Percentiles rank a stretch among this genome's conserved stretches.
phyloP scores from a whole-genome alignment of 2,113 vertebrate genomes.

The Acrocephalus arundinaceus region DNA sequence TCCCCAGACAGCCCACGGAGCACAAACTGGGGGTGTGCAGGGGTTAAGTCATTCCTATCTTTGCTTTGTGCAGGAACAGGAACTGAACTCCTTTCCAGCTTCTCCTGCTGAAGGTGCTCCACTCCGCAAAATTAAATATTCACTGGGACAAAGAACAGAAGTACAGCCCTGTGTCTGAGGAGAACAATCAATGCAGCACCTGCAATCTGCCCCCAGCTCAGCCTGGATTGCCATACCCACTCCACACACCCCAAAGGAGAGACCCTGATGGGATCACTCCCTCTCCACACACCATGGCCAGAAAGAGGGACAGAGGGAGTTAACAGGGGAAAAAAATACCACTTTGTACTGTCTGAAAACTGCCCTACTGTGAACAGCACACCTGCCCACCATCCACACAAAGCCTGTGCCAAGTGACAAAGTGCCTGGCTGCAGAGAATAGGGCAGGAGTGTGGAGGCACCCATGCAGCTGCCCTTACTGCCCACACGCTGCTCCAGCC shows the following conservation, averaged over 20 bases:
- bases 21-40: accelerated
- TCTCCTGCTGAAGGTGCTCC: not conserved
- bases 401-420: not conserved
- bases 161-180: not conserved
- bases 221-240: accelerated
- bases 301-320: not conserved
- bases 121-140: not conserved
- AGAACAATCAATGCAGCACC: not conserved
- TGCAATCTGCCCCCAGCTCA: not conserved
- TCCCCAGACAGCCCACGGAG: not conserved
- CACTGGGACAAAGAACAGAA: not conserved
- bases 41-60: not conserved
- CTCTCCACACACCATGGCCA: not conserved
- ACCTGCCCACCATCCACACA: accelerated
- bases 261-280: not conserved
- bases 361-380: accelerated
- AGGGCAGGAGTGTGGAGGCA: not conserved
- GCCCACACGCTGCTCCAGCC: not conserved
- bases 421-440: not conserved
- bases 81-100: not conserved
- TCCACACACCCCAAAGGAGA: not conserved
- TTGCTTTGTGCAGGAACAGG: not conserved
- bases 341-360: not conserved
- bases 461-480: not conserved
- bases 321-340: not conserved